These are phyloP conservation scores for Zaprionus gabonicus DNA, from an alignment of 1,140 invertebrate species.

Conservation along the genomic window DNA sequence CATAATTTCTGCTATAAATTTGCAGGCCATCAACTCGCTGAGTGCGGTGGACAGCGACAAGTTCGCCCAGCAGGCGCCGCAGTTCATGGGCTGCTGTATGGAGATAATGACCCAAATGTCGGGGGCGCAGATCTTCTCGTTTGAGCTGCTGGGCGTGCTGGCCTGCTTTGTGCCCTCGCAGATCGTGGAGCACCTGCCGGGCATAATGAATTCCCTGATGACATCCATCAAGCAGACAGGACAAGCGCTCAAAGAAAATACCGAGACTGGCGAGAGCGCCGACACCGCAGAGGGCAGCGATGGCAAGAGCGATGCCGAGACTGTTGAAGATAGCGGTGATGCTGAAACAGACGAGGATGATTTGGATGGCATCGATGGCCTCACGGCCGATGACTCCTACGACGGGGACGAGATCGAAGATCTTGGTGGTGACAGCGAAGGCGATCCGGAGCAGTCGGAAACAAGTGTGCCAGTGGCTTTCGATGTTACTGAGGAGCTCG, in stretches of 20 bases:
- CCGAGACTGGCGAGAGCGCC: background rate
- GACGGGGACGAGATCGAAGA: background rate
- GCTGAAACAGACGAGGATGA: background rate
- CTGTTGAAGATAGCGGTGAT: background rate
- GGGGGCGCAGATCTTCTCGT: constrained; percentile 6
- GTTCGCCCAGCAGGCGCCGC: background rate
- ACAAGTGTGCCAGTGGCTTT: background rate
- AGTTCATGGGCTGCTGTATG: constrained; percentile 13
- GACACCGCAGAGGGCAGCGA: background rate
- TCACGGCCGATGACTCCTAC: background rate
- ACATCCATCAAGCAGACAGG: background rate
- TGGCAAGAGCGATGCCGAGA: background rate
- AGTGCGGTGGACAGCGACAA: constrained; percentile 8
- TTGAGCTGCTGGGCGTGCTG: constrained; percentile 22
- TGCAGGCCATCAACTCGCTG: constrained; percentile 23
- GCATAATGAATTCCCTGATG: constrained; percentile 8
- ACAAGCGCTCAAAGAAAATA: background rate
- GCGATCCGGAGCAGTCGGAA: background rate
- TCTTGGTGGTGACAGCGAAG: background rate
- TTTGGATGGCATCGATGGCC: background rate
- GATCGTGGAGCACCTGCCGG: background rate
- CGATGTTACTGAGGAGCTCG: background rate
- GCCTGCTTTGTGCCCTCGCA: constrained; percentile 13
- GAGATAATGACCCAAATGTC: background rate
- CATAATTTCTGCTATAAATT: background rate